These are phyloP conservation scores for Amazona guildingii DNA, from an alignment of 2,113 vertebrate genomes.

Conservation along the genomic window DNA sequence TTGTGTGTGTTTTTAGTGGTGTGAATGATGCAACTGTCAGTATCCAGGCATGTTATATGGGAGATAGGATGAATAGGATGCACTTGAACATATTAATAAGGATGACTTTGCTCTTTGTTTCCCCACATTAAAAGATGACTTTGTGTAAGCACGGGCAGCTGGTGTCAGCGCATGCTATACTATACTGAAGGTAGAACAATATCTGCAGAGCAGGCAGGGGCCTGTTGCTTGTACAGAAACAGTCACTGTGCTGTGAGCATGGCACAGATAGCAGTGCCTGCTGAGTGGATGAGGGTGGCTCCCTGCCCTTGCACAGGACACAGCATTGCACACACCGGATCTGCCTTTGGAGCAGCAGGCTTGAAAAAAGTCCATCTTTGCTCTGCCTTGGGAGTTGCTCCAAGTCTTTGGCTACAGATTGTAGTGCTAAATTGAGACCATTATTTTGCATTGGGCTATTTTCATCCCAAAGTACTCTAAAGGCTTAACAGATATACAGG, in stretches of 20 bases:
- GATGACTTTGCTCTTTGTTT: neutral
- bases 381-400: conserved; percentile 8
- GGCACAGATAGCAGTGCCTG: neutral
- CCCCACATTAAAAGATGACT: neutral
- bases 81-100: neutral
- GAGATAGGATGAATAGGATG: neutral
- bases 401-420: conserved; percentile 33
- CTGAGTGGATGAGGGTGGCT: neutral
- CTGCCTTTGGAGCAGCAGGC: neutral
- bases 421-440: conserved; percentile 37
- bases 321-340: neutral
- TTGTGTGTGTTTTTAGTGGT: fast-evolving
- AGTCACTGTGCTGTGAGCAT: fast-evolving
- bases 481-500: conserved; percentile 19
- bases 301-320: neutral
- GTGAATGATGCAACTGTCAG: neutral
- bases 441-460: conserved; percentile 44
- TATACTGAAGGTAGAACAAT: fast-evolving
- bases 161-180: fast-evolving
- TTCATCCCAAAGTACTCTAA: neutral
- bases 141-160: neutral
- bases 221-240: neutral
- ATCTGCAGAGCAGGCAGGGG: fast-evolving
- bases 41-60: neutral
- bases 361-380: conserved; percentile 7